Evolutionary conservation across 2,888 invertebrate species (phyloP), one percentile per base, ranked within the genome.

Genomic region (Drosophila borborema): DNA sequence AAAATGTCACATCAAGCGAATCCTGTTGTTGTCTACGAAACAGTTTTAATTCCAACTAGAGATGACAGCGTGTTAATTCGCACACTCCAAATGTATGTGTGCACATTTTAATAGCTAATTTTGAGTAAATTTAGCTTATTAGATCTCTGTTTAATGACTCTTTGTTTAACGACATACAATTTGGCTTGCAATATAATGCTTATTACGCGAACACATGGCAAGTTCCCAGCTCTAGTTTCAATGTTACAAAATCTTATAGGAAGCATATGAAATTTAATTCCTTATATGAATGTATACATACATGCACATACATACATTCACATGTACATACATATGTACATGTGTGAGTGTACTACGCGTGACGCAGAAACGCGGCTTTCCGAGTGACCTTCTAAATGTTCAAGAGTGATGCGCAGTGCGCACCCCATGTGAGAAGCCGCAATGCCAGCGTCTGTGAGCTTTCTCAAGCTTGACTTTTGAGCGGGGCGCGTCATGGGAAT

Each of bases 181-280:
- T 28, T 23, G 2, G 28, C 16, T 48, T 28, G 3, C 0, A 18
- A 34, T 7, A 34, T 7, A 18, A 36, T 18, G 12, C 9, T 6
- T 12, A 51, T 36, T 14, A 36, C 2, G 40, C 16, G 45, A 36
- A 58, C 45, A 16, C 34, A 20, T 20, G 10, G 20, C 34, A 20
- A 16, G 20, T n/a, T 34, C 2, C 16, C 58, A 58, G 36, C 46
- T 45, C 43, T 58, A 58, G 56, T 43, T 56, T 20, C 31, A 43
- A n/a, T 41, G 40, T 8, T 28, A 20, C 6, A 40, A 49, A 36
- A 34, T 43, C 14, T 8, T 23, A 36, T 23, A 38, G 28, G 36
- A 69, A 34, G 36, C 49, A 56, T 10, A 36, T 58, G 63, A 62
- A 64, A 66, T 73, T 58, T n/a, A 69, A 66, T 62, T 72, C 72